Evolutionary conservation across 2,113 vertebrate genomes (phyloP).

Genomic region (Diadophis punctatus): DNA sequence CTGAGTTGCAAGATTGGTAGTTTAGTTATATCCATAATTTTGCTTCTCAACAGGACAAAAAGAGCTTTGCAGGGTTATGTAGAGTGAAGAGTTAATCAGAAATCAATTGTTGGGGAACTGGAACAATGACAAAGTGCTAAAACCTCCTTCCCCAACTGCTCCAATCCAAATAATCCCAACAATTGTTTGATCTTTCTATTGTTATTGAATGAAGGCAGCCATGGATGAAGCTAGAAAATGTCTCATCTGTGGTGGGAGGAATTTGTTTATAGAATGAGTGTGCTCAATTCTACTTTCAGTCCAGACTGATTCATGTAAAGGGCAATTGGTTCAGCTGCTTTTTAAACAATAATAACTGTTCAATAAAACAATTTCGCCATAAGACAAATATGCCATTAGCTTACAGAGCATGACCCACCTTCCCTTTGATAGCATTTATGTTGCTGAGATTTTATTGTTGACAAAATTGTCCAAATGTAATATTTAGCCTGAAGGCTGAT

Average conservation of each 20-base stretch:
- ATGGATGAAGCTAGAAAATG: slow-evolving; percentile 42
- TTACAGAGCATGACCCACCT: neutral
- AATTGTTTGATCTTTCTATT: slow-evolving; percentile 46
- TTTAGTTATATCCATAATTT: neutral
- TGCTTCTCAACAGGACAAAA: neutral
- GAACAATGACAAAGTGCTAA: neutral
- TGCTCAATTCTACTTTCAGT: slow-evolving; percentile 47
- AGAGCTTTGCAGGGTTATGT: neutral
- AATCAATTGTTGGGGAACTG: neutral
- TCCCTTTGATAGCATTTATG: neutral
- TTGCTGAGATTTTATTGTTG: neutral
- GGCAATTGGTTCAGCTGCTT: slow-evolving; percentile 17
- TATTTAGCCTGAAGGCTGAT: neutral
- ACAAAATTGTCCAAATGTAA: neutral
- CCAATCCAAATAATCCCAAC: neutral
- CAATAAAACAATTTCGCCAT: neutral
- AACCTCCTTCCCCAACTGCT: neutral
- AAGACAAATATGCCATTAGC: neutral
- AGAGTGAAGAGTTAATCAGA: neutral
- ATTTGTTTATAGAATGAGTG: slow-evolving; percentile 57
- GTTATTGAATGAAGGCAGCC: slow-evolving; percentile 51
- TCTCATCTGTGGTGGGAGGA: slow-evolving; percentile 44
- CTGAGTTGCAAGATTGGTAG: neutral
- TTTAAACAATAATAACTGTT: neutral
- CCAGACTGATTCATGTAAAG: slow-evolving; percentile 30